Conservation (phyloP, 2,888 invertebrate species). For the Mechanitis messenoides region DNA sequence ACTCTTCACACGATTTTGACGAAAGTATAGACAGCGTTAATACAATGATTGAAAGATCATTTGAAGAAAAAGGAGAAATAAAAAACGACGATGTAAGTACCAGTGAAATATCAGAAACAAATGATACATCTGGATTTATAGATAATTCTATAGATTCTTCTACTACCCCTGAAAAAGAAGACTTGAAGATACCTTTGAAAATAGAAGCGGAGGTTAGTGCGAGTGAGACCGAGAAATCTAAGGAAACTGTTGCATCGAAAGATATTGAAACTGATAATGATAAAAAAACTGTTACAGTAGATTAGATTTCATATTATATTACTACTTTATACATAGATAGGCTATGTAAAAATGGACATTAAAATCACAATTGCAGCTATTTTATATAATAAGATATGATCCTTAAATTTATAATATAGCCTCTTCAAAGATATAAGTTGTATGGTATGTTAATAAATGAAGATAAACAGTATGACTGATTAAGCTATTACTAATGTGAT, state of each 20-base stretch:
- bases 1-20: slow-evolving; percentile 55
- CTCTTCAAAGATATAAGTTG: no score
- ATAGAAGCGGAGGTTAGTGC: slow-evolving; percentile 47
- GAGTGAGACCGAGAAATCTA: slow-evolving; percentile 30
- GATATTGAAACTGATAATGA: slow-evolving; percentile 16
- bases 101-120: slow-evolving; percentile 22
- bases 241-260: slow-evolving; percentile 21
- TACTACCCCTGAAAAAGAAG: slow-evolving; percentile 37
- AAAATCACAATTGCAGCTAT: no score
- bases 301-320: slow-evolving; percentile 8
- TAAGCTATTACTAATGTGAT: slow-evolving; percentile 8
- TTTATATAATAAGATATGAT: no score
- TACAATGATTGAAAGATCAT: slow-evolving; percentile 61
- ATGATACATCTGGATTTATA: slow-evolving; percentile 33
- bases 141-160: slow-evolving; percentile 42
- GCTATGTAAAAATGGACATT: not conserved
- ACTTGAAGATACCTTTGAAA: slow-evolving; percentile 38
- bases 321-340: slow-evolving; percentile 2
- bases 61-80: slow-evolving; percentile 39
- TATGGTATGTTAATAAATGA: not conserved
- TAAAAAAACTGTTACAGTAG: slow-evolving; percentile 11
- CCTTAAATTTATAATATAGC: no score
- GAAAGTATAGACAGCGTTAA: slow-evolving; percentile 59
- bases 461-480: slow-evolving; percentile 4
- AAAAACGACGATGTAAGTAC: slow-evolving; percentile 25